Evolutionary conservation across 2,797 vertebrate species (phyloP), one percentile per base, ranked within the genome.

Genomic region (Tiaroga cobitis): DNA sequence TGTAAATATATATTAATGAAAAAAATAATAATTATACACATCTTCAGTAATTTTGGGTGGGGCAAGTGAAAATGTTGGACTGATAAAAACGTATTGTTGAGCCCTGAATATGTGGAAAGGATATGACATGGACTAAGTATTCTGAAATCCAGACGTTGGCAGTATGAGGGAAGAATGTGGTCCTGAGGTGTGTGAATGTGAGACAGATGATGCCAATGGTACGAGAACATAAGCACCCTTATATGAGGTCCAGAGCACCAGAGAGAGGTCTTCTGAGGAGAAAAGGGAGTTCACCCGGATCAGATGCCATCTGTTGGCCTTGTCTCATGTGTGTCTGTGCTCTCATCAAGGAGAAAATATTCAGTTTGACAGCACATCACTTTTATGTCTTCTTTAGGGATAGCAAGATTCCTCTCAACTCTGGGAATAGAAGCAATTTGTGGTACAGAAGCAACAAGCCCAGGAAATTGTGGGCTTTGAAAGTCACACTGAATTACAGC

Each of bases 121-220:
- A 82, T 24, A 49, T 65, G 56, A 49, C 3, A 72, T 29, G 13
- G 8, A 51, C 19, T 6, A 4, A 37, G 37, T 18, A 54, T 46
- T 56, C 39, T 37, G 26, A 18, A 82, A 21, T 65, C 91, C 93
- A 93, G 93, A 88, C 84, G 85, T 89, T 83, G 61, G 61, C 73
- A 68, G n/a, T 37, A 81, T 59, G 81, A 1, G 74, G 61, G 34
- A 73, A 69, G 86, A 65, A 49, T 69, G 54, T 16, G 49, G 56
- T 18, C 73, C 61, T 77, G 82, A 77, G 61, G 61, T 74, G 70
- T 65, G 59, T 16, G 29, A 74, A 75, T 59, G 70, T n/a, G 56
- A 74, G 39, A 63, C 21, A 34, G 24, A 51, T 26, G 29, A 18
- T 26, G 16, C 39, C 69, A 5, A 43, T 34, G 37, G 37, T 41